A percentile compares a stretch with the other conserved stretches of the same genome.
Evolutionary conservation across 2,888 invertebrate genomes (phyloP).

Genomic region (Adelognathus sp.): DNA sequence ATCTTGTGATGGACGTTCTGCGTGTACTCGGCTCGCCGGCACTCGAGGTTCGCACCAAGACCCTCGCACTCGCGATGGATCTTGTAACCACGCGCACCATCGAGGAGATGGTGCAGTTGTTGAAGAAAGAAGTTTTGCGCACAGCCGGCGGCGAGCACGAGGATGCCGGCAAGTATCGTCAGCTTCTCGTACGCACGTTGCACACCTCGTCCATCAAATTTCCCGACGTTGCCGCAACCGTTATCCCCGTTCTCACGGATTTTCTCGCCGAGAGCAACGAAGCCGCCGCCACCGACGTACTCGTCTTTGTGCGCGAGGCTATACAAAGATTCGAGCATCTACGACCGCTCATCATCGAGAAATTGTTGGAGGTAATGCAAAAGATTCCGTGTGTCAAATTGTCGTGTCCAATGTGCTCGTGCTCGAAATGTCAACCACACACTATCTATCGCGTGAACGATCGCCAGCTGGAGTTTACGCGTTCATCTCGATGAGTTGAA

Average conservation of each 20-base stretch:
- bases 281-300: slow-evolving; percentile 95
- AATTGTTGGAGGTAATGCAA: slow-evolving; percentile 73
- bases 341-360: slow-evolving; percentile 90
- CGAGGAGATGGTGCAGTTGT: slow-evolving; percentile 95
- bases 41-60: slow-evolving; percentile 95
- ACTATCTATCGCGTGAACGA: too few relatives aligned
- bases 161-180: slow-evolving; percentile 97
- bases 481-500: too few relatives aligned
- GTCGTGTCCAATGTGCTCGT: neutral
- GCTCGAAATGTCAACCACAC: too few relatives aligned
- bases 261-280: slow-evolving; percentile 95
- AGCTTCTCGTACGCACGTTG: slow-evolving; percentile 96
- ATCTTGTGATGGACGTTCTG: slow-evolving; percentile 98
- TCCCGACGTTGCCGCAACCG: slow-evolving; percentile 96
- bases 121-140: slow-evolving; percentile 96
- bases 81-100: slow-evolving; percentile 95
- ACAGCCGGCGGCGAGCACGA: slow-evolving; percentile 95
- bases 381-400: too few relatives aligned
- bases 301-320: slow-evolving; percentile 97
- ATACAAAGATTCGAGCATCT: slow-evolving; percentile 95
- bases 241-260: slow-evolving; percentile 97
- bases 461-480: too few relatives aligned
- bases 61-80: slow-evolving; percentile 92
- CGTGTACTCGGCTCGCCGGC: slow-evolving; percentile 94
- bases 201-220: slow-evolving; percentile 97